phyloP scores from a whole-genome alignment of 2,888 invertebrate species.

The Hemicrepidius hirtus region DNA sequence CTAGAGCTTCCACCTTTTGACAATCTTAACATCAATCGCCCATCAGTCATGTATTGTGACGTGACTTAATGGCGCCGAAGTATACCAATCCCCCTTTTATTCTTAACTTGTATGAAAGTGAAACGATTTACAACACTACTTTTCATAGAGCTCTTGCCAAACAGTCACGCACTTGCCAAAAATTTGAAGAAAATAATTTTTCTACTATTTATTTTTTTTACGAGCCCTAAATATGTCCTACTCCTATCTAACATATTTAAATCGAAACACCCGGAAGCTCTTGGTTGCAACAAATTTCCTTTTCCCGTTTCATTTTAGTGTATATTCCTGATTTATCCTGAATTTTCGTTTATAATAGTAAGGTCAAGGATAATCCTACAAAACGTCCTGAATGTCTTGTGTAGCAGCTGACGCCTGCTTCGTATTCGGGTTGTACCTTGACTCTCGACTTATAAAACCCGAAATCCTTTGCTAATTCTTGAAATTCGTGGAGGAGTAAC shows the following conservation, averaged over 20 bases:
- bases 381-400: conserved; percentile 17
- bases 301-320: too few relatives aligned
- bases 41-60: conserved; percentile 38
- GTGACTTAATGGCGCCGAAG: conserved; percentile 28
- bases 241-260: too few relatives aligned
- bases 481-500: conserved; percentile 39
- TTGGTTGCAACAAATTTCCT: too few relatives aligned
- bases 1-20: conserved; percentile 33
- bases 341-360: neutral
- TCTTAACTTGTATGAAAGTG: conserved; percentile 10
- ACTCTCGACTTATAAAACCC: conserved; percentile 61
- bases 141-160: neutral
- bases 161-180: conserved; percentile 5
- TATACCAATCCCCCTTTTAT: conserved; percentile 23
- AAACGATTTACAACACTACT: conserved; percentile 3
- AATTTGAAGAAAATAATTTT: too few relatives aligned
- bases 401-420: conserved; percentile 63
- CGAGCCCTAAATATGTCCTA: too few relatives aligned
- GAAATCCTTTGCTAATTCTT: conserved; percentile 63
- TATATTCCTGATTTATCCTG: too few relatives aligned
- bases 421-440: conserved; percentile 64
- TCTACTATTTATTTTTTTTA: too few relatives aligned
- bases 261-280: too few relatives aligned
- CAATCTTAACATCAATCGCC: conserved; percentile 38
- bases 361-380: neutral